A percentile compares a stretch with the other conserved stretches of the same genome.
Evolutionary conservation across 2,113 vertebrate genomes (phyloP).

Genomic region (Myotis yumanensis): DNA sequence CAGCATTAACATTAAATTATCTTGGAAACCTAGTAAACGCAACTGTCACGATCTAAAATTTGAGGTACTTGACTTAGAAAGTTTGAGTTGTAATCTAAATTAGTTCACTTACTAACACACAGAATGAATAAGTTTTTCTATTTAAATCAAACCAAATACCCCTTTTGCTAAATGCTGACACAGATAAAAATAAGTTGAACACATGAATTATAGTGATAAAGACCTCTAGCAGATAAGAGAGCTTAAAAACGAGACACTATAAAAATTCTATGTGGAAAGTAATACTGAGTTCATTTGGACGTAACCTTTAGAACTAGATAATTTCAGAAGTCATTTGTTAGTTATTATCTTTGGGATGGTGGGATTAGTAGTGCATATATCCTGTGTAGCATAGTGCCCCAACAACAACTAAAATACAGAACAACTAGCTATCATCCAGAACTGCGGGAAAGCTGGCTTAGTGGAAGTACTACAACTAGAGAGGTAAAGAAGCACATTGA

Average conservation of each 20-base stretch:
- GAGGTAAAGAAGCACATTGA: too few species aligned
- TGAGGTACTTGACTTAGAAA: neutral
- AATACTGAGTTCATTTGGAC: neutral
- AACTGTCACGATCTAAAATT: neutral
- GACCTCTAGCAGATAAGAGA: neutral
- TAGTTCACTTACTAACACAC: neutral
- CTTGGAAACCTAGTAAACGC: neutral
- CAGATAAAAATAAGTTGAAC: neutral
- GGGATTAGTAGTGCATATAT: neutral
- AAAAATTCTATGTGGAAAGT: neutral
- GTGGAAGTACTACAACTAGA: too few species aligned
- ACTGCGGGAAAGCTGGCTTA: too few species aligned
- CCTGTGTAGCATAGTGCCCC: neutral
- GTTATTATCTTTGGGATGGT: neutral
- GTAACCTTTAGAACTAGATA: neutral
- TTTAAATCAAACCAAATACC: neutral
- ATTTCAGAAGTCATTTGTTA: neutral
- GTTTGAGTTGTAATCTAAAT: neutral
- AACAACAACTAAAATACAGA: neutral
- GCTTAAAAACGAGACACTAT: neutral
- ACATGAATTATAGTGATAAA: neutral
- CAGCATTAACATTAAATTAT: conserved; percentile 15
- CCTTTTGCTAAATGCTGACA: neutral
- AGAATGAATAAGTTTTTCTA: neutral
- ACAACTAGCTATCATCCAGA: too few species aligned